Evolutionary conservation across 2,888 invertebrate genomes (phyloP), one percentile per base, ranked within the genome.

Genomic region (Oasisia sp.): DNA sequence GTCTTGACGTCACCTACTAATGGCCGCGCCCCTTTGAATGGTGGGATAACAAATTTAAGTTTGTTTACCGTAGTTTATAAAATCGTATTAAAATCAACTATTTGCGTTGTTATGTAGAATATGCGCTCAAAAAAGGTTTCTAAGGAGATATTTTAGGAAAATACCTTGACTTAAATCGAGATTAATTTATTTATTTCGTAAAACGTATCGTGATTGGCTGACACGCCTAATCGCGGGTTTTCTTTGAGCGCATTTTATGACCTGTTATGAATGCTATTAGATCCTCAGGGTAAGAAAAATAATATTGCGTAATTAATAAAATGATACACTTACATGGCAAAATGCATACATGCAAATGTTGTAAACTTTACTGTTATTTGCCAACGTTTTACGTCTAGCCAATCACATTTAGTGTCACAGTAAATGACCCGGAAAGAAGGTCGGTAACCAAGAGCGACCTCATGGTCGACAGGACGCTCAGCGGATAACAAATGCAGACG

Each of bases 21-120:
- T 74, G 74, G 74, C 74, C 74, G 74, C 74, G 74, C 74, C 74
- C 74, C 74, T 74, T 74, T 74, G 74, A 74, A 74, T 74, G 74
- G 74, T n/a, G 74, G 74, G 74, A 74, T 74, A 74, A 74, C 27
- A 74, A 19, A 74, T 74, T 74, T 19, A 14, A 74, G 27, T 74
- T 56, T n/a, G 19, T 27, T 74, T 74, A 74, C 74, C 19, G 7
- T 74, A 74, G 7, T 74, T 74, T 74, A 19, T 27, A 19, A 74
- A 74, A 27, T 27, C 19, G 5, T 74, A 27, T 19, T 14, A 27
- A 74, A 27, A 74, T 74, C 3, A 27, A 19, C 14, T 74, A 74
- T 74, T 19, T 74, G 74, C 19, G 27, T 74, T 19, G 27, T 27
- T 74, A n/a, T 7, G 27, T 27, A 74, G 74, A 74, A 74, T 74